Evolutionary conservation across 2,888 invertebrate genomes (phyloP).

Genomic region (Apomyelois bistriatella): DNA sequence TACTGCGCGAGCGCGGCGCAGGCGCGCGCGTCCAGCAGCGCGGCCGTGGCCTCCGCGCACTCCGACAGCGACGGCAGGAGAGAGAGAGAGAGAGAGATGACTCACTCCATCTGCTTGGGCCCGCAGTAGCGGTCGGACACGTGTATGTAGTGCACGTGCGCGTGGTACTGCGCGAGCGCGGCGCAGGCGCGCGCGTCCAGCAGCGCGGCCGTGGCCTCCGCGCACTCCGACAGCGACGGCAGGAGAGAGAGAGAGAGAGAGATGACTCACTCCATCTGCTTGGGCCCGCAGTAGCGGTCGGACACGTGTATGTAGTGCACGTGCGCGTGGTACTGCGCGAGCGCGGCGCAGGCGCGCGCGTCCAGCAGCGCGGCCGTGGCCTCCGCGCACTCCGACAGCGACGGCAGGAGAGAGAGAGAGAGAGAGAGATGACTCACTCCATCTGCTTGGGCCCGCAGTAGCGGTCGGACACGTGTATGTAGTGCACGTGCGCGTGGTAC

Average conservation of each 20-base stretch:
- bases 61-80: too few species aligned
- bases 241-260: slow-evolving; percentile 45
- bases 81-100: too few species aligned
- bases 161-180: too few species aligned
- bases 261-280: slow-evolving; percentile 91
- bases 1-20: slow-evolving; percentile 88
- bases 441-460: slow-evolving; percentile 94
- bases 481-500: slow-evolving; percentile 96
- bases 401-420: too few species aligned
- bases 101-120: slow-evolving; percentile 92
- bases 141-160: slow-evolving; percentile 97
- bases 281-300: slow-evolving; percentile 95
- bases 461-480: slow-evolving; percentile 98
- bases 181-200: too few species aligned
- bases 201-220: slow-evolving; percentile 91
- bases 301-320: slow-evolving; percentile 98
- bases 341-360: slow-evolving; percentile 86
- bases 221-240: slow-evolving; percentile 92
- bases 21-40: slow-evolving; percentile 90
- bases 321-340: slow-evolving; percentile 88
- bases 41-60: slow-evolving; percentile 91
- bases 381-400: slow-evolving; percentile 94
- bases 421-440: slow-evolving; percentile 93
- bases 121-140: slow-evolving; percentile 98
- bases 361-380: slow-evolving; percentile 92